phyloP scores from a whole-genome alignment of 2,113 vertebrate species.

The Ameiurus melas region DNA sequence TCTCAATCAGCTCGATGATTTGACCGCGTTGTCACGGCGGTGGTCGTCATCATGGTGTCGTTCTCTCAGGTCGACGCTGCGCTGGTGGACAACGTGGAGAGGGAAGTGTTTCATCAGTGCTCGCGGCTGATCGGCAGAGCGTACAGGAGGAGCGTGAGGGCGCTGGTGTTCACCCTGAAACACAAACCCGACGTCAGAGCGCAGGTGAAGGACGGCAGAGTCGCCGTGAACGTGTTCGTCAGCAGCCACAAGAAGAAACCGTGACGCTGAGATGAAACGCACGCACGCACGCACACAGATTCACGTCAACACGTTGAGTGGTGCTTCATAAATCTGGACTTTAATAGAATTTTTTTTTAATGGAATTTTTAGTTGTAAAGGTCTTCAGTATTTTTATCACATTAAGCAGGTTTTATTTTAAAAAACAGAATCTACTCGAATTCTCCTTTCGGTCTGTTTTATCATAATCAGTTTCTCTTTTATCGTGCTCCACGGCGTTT shows the following conservation, averaged over 20 bases:
- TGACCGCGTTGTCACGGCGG: background rate
- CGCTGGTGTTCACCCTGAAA: slow-evolving; percentile 92
- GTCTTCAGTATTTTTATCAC: background rate
- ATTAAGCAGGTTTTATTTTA: background rate
- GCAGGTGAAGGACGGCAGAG: slow-evolving; percentile 76
- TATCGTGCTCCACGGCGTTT: background rate
- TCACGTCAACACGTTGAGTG: background rate
- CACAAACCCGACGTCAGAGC: slow-evolving; percentile 79
- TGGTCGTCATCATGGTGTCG: background rate
- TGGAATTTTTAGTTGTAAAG: background rate
- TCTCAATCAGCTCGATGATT: too few relatives aligned
- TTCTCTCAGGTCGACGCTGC: slow-evolving; percentile 80
- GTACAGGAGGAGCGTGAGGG: slow-evolving; percentile 84
- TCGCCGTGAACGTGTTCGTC: slow-evolving; percentile 79
- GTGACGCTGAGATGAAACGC: background rate
- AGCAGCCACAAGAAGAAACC: slow-evolving; percentile 85
- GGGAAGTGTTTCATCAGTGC: slow-evolving; percentile 90
- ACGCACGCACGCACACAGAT: too few relatives aligned
- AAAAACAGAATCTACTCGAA: background rate
- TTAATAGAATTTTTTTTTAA: background rate
- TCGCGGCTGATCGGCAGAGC: slow-evolving; percentile 83
- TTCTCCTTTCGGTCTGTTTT: background rate
- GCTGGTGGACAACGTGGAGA: slow-evolving; percentile 92
- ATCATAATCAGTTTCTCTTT: background rate
- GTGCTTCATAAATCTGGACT: background rate